phyloP scores from a whole-genome alignment of 2,888 invertebrate genomes.

The Shargacucullia verbasci region DNA sequence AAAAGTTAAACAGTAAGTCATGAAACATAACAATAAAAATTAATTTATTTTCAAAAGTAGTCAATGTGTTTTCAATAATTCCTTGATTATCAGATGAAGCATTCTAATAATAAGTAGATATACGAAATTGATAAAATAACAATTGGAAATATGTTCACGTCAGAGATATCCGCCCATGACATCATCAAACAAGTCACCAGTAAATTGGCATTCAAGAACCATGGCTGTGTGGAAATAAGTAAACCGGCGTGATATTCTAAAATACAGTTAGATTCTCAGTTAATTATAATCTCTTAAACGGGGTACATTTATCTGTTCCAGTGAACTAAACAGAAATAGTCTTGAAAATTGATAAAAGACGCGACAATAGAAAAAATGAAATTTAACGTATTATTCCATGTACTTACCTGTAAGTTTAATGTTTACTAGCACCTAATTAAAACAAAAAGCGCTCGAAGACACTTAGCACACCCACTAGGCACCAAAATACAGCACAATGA shows the following conservation, averaged over 20 bases:
- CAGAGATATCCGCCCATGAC: constrained; percentile 69
- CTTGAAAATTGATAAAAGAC: neutral
- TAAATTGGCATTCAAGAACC: constrained; percentile 5
- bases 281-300: constrained; percentile 12
- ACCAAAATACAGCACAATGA: constrained; percentile 83
- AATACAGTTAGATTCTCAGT: constrained; percentile 16
- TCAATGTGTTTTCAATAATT: constrained; percentile 5
- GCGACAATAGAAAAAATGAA: constrained; percentile 5
- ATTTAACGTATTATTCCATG: constrained; percentile 14
- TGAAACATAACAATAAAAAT: neutral
- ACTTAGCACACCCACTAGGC: constrained; percentile 83
- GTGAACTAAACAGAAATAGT: constrained; percentile 10
- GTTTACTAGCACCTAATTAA: constrained; percentile 73
- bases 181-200: constrained; percentile 62
- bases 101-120: constrained; percentile 4
- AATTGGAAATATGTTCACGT: constrained; percentile 41
- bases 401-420: constrained; percentile 78
- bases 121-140: constrained; percentile 36
- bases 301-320: constrained; percentile 3
- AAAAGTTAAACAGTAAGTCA: neutral
- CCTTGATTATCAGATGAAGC: constrained; percentile 18
- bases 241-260: constrained; percentile 35
- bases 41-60: neutral
- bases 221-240: constrained; percentile 14
- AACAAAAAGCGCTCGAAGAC: constrained; percentile 74